Percentiles rank a stretch among this genome's conserved stretches.
Evolutionary conservation across 2,888 invertebrate genomes (phyloP).

Genomic region (Limnephilus auricula): DNA sequence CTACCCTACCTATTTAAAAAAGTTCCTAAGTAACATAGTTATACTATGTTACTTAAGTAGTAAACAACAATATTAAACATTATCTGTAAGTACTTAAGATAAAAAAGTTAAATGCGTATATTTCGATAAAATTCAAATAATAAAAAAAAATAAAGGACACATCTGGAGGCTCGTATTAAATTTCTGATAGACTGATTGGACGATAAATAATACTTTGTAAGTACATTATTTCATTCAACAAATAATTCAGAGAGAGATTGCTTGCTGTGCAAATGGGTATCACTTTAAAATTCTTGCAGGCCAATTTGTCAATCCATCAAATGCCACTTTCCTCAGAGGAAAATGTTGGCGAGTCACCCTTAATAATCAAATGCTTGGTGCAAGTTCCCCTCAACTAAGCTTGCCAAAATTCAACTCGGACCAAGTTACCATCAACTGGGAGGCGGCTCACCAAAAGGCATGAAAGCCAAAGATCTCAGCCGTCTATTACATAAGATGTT

Average conservation of each 20-base stretch:
- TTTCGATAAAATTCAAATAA: no score
- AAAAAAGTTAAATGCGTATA: no score
- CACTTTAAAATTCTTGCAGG: neutral
- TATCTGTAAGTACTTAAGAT: no score
- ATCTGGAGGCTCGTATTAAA: neutral
- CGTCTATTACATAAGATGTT: neutral
- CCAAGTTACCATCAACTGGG: neutral
- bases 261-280: neutral
- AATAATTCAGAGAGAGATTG: neutral
- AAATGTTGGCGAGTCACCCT: conserved; percentile 13
- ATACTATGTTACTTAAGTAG: no score
- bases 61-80: no score
- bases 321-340: neutral
- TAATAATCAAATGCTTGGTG: conserved; percentile 12
- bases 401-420: neutral
- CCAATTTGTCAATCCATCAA: conserved; percentile 36
- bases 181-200: neutral
- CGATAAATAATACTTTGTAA: neutral
- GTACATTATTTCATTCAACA: neutral
- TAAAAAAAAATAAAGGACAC: neutral
- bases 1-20: no score
- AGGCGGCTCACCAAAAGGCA: neutral
- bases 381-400: neutral
- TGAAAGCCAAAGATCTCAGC: neutral
- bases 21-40: no score